phyloP scores from a whole-genome alignment of 2,797 vertebrate species.

The Erethizon dorsatum region DNA sequence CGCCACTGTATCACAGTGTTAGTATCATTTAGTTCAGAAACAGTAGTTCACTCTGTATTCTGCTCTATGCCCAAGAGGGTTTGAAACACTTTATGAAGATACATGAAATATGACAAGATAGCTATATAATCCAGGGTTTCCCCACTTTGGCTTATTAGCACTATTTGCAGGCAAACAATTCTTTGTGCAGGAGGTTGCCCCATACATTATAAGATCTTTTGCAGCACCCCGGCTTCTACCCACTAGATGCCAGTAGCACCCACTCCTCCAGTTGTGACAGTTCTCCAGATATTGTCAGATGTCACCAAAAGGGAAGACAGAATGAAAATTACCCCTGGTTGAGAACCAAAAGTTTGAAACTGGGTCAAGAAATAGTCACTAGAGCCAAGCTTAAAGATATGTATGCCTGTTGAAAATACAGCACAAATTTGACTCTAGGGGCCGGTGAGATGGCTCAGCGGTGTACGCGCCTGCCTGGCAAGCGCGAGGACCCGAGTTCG shows the following conservation, averaged over 20 bases:
- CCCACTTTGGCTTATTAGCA: neutral
- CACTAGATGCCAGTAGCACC: neutral
- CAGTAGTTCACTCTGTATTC: neutral
- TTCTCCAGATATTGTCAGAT: neutral
- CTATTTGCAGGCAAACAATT: neutral
- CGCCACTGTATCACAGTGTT: slow-evolving; percentile 23
- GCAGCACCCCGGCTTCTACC: neutral
- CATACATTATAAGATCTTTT: neutral
- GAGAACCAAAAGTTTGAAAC: slow-evolving; percentile 63
- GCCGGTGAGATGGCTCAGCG: too few relatives aligned
- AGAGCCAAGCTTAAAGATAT: slow-evolving; percentile 17
- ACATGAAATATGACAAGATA: neutral
- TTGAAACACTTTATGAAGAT: neutral
- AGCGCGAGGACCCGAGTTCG: too few relatives aligned
- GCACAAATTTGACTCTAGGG: neutral
- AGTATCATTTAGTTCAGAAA: slow-evolving; percentile 34
- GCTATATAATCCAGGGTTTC: neutral
- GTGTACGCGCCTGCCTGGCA: too few relatives aligned
- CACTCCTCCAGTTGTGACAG: neutral
- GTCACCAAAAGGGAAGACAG: neutral
- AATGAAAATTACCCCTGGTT: neutral
- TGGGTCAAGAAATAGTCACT: neutral
- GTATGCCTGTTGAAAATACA: neutral
- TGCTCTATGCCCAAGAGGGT: slow-evolving; percentile 45
- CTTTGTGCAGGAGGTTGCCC: neutral